A percentile compares a stretch with the other conserved stretches of the same genome.
phyloP scores from a whole-genome alignment of 2,888 invertebrate genomes.

The Anticlea derivata region DNA sequence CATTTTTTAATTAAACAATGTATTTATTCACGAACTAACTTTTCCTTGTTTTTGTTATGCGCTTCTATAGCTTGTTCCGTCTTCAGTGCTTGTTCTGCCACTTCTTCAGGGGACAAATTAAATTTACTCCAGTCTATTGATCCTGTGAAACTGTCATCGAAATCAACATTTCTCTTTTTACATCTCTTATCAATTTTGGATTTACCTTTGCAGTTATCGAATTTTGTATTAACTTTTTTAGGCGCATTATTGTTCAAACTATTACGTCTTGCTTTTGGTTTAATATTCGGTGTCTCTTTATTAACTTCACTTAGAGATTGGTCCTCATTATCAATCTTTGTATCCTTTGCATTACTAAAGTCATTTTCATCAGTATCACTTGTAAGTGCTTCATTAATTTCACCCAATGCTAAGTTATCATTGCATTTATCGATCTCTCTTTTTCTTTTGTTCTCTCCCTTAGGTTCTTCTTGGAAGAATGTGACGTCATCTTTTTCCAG shows the following conservation, averaged over 20 bases:
- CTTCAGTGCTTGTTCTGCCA: conserved; percentile 46
- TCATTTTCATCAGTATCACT: neutral
- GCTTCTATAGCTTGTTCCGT: conserved; percentile 53
- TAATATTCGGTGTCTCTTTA: neutral
- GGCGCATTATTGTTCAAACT: neutral
- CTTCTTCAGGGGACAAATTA: conserved; percentile 46
- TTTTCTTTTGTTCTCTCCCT: conserved; percentile 6
- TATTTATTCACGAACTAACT: conserved; percentile 11
- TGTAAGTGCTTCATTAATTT: conserved; percentile 1
- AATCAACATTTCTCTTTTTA: conserved; percentile 3
- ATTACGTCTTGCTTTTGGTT: neutral
- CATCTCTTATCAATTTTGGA: neutral
- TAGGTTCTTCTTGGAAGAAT: conserved; percentile 37
- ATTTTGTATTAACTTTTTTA: neutral
- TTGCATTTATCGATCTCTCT: conserved; percentile 13
- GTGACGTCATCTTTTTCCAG: conserved; percentile 53
- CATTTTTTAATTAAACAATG: neutral
- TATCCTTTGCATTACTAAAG: neutral
- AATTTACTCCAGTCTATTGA: conserved; percentile 33
- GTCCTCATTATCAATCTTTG: neutral
- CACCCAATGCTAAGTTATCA: conserved; percentile 8
- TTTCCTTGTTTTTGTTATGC: conserved; percentile 42
- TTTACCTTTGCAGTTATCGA: neutral
- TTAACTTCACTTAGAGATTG: neutral
- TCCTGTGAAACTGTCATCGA: conserved; percentile 26